A percentile compares a stretch with the other conserved stretches of the same genome.
phyloP scores from a whole-genome alignment of 2,113 vertebrate genomes.

The Nothoprocta pentlandii region DNA sequence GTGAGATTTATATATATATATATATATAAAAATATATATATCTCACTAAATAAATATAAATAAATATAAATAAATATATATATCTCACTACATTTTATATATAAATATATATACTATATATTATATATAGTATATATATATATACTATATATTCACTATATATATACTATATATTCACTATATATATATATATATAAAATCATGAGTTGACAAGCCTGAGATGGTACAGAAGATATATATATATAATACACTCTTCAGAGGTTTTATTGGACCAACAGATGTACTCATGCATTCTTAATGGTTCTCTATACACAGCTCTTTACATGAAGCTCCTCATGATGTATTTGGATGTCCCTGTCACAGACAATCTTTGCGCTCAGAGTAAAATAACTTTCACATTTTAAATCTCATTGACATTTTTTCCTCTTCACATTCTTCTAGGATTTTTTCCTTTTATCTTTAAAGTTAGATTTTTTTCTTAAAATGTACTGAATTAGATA shows the following conservation, averaged over 20 bases:
- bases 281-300: background rate
- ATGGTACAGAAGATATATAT: background rate
- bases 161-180: too few relatives aligned
- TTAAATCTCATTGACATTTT: slow-evolving; percentile 1
- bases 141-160: too few relatives aligned
- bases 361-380: background rate
- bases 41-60: too few relatives aligned
- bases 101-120: too few relatives aligned
- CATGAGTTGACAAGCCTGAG: background rate
- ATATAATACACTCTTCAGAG: background rate
- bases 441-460: background rate
- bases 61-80: too few relatives aligned
- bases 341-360: slow-evolving; percentile 26
- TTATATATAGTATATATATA: too few relatives aligned
- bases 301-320: background rate
- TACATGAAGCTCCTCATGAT: background rate
- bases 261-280: slow-evolving; percentile 23
- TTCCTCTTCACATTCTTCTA: background rate
- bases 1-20: background rate
- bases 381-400: slow-evolving; percentile 1
- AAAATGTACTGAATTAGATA: background rate
- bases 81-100: too few relatives aligned
- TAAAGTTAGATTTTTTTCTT: background rate
- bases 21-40: too few relatives aligned
- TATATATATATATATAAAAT: background rate